Conservation (phyloP, 2,113 vertebrate species). For the Chitala chitala region DNA sequence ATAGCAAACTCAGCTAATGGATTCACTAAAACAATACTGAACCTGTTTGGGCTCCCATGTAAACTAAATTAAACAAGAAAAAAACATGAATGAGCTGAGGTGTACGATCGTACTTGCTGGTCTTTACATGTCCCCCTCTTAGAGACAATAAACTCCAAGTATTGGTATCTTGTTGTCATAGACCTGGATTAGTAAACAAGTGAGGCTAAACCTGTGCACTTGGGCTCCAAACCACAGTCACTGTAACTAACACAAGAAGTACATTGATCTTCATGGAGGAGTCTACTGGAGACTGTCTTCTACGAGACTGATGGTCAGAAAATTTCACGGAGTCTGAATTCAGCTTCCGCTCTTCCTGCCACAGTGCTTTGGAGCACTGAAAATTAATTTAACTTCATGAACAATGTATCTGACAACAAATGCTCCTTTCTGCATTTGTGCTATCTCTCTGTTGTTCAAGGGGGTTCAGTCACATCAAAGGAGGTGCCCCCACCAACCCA, state of each 20-base stretch:
- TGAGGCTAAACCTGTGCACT: not conserved
- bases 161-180: not conserved
- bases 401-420: not conserved
- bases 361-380: not conserved
- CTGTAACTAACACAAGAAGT: no score
- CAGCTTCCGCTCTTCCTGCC: no score
- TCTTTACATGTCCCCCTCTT: not conserved
- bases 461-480: no score
- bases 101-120: not conserved
- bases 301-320: no score
- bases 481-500: no score
- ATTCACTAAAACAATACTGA: slow-evolving; percentile 5
- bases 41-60: slow-evolving; percentile 20
- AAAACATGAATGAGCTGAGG: not conserved
- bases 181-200: not conserved
- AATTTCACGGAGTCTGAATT: not conserved
- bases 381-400: not conserved
- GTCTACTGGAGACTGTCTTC: no score
- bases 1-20: not conserved
- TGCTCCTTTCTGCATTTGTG: not conserved
- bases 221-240: not conserved
- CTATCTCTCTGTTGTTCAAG: not conserved
- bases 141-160: not conserved
- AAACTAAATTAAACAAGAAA: slow-evolving; percentile 20
- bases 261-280: no score